phyloP scores from a whole-genome alignment of 2,113 vertebrate species.

The Smithornis capensis region DNA sequence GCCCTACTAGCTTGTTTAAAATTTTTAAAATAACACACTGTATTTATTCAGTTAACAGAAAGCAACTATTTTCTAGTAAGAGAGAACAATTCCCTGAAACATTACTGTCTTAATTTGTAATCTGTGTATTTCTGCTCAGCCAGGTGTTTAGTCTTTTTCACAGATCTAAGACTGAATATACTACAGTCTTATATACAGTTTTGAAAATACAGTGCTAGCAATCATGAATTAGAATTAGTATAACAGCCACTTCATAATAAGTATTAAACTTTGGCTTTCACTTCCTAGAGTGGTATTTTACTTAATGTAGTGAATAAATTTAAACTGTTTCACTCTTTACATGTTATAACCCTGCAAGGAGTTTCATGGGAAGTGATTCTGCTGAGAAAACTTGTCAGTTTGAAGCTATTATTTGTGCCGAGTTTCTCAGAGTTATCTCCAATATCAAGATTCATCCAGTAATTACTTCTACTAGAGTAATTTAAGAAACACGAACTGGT shows the following conservation, averaged over 20 bases:
- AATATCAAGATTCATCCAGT: background rate
- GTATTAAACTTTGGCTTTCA: background rate
- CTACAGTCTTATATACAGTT: background rate
- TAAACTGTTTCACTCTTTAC: background rate
- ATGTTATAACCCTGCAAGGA: background rate
- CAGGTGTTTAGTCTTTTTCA: background rate
- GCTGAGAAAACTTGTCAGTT: background rate
- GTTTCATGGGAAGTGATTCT: background rate
- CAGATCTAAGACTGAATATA: background rate
- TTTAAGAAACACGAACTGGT: background rate
- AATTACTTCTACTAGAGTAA: background rate
- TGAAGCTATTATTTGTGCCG: background rate
- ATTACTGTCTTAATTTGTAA: background rate
- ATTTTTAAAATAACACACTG: background rate
- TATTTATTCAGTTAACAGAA: conserved; percentile 1
- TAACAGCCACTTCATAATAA: background rate
- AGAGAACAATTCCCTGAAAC: background rate
- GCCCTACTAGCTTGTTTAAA: background rate
- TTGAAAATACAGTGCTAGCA: background rate
- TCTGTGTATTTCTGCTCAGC: background rate
- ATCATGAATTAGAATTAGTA: background rate
- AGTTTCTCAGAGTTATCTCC: background rate
- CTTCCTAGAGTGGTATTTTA: background rate
- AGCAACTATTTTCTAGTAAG: background rate
- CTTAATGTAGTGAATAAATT: background rate